Conservation (phyloP, 2,797 vertebrate genomes). For the Lagorchestes hirsutus region DNA sequence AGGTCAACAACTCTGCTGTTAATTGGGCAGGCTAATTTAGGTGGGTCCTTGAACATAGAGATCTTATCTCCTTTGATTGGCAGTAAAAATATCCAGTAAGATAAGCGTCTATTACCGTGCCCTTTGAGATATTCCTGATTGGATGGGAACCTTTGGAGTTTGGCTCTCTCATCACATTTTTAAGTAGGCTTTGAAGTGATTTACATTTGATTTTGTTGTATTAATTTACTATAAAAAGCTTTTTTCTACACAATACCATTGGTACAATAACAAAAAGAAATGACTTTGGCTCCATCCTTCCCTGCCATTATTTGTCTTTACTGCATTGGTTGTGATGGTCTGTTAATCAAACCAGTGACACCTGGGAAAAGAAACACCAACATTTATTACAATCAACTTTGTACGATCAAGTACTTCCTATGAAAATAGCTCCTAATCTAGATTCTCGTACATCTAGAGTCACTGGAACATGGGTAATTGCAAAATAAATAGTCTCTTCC, state of each 20-base stretch:
- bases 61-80: slow-evolving; percentile 43
- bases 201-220: slow-evolving; percentile 5
- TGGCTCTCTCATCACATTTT: background rate
- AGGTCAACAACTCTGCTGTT: slow-evolving; percentile 6
- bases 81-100: slow-evolving; percentile 58
- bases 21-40: background rate
- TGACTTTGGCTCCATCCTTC: background rate
- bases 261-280: slow-evolving; percentile 16
- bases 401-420: background rate
- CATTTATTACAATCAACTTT: slow-evolving; percentile 30
- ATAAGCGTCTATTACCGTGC: slow-evolving; percentile 39
- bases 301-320: background rate
- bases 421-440: slow-evolving; percentile 40
- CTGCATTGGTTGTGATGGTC: background rate
- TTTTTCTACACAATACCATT: background rate
- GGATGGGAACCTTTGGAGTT: slow-evolving; percentile 11
- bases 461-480: background rate
- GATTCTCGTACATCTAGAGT: slow-evolving; percentile 37
- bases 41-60: background rate
- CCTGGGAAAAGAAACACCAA: slow-evolving; percentile 40
- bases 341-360: background rate
- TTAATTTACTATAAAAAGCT: slow-evolving; percentile 36
- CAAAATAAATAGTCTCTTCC: background rate
- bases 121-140: slow-evolving; percentile 27
- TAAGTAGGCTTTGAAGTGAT: slow-evolving; percentile 36